Conservation (phyloP, 2,888 invertebrate genomes). For the Amphimallon solstitiale region DNA sequence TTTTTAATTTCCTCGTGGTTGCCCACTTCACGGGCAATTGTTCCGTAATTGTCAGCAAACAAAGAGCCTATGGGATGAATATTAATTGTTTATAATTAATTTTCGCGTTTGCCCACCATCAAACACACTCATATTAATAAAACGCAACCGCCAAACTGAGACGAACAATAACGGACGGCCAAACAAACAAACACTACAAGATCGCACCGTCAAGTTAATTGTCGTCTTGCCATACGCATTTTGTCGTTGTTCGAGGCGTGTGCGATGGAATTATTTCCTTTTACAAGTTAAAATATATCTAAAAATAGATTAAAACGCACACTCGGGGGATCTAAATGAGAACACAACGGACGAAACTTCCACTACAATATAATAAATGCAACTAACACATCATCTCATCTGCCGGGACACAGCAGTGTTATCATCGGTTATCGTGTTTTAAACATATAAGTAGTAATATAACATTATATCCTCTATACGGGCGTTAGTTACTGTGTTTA, state of each 20-base stretch:
- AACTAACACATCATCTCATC: slow-evolving; percentile 1
- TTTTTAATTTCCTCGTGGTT: slow-evolving; percentile 18
- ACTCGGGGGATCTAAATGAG: slow-evolving; percentile 35
- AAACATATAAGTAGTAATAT: not conserved
- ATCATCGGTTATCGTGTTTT: slow-evolving; percentile 1
- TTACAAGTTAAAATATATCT: slow-evolving; percentile 36
- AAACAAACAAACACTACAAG: not conserved
- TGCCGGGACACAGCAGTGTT: not conserved
- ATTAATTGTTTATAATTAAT: slow-evolving; percentile 23
- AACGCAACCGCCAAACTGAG: not conserved
- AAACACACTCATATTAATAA: not conserved
- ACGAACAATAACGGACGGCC: too few species aligned
- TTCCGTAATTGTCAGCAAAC: slow-evolving; percentile 15
- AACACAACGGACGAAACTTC: slow-evolving; percentile 19
- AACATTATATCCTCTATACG: too few species aligned
- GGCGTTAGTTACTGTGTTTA: too few species aligned
- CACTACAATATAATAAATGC: slow-evolving; percentile 14
- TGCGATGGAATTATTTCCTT: slow-evolving; percentile 34
- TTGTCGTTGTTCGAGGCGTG: not conserved
- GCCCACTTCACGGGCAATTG: slow-evolving; percentile 18
- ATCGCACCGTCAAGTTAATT: not conserved
- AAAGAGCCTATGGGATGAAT: slow-evolving; percentile 19
- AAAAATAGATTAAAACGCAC: slow-evolving; percentile 33
- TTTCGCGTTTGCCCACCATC: not conserved
- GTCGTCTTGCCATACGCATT: not conserved